These are phyloP conservation scores for Trichopoda pennipes DNA, from an alignment of 2,888 invertebrate species.

Conservation along the genomic window DNA sequence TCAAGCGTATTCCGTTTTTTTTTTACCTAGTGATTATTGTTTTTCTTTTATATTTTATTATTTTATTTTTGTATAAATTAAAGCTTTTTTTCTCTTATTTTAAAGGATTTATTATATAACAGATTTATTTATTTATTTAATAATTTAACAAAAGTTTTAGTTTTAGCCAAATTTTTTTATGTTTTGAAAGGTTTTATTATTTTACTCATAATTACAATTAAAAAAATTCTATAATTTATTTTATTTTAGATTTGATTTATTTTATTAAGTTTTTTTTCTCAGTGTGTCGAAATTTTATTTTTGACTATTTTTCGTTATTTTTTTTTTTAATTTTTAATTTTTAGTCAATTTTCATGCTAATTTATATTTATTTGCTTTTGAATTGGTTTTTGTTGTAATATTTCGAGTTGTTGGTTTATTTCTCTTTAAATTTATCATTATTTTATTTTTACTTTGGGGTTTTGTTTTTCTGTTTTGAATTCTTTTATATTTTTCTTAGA, in stretches of 20 bases:
- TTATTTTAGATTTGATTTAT: not conserved
- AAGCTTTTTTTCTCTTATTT: constrained; percentile 29
- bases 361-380: constrained; percentile 10
- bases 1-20: constrained; percentile 62
- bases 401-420: constrained; percentile 20
- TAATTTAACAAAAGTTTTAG: constrained; percentile 26
- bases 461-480: constrained; percentile 18
- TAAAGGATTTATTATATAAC: constrained; percentile 21
- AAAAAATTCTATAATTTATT: constrained; percentile 44
- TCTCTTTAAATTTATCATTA: constrained; percentile 29
- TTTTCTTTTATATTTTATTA: constrained; percentile 22
- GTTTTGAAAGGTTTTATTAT: constrained; percentile 14
- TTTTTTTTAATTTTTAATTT: constrained; percentile 17
- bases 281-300: constrained; percentile 32
- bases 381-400: constrained; percentile 25
- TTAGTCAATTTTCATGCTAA: constrained; percentile 25
- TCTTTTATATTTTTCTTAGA: constrained; percentile 55
- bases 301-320: constrained; percentile 15
- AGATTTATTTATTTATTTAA: not conserved
- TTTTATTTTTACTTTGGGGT: constrained; percentile 5
- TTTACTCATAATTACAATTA: constrained; percentile 17
- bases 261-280: constrained; percentile 5
- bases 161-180: constrained; percentile 51
- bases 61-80: constrained; percentile 22
- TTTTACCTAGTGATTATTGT: not conserved